Base-by-base conservation (phyloP, 53 echinoderm and acorn worm species). In the Arbacia lixula region DNA sequence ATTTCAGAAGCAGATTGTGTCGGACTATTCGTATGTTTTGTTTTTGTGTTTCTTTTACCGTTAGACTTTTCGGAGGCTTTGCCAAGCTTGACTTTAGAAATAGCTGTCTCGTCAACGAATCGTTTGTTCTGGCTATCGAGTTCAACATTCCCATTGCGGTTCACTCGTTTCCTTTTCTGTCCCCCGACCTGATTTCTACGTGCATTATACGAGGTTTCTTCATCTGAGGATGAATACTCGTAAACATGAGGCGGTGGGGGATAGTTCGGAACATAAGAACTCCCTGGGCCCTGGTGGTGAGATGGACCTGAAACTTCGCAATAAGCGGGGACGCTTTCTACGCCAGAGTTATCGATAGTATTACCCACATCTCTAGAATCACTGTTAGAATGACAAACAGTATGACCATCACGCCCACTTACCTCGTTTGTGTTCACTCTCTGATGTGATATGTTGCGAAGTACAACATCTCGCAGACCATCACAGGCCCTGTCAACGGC, bases 311-410 rank as follows among this genome's bases (percentile, higher is more conserved):
- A n/a, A n/a, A n/a, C n/a, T n/a, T n/a, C n/a, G n/a, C n/a, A n/a
- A 57, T 5, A 28, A 24, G 2, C 12, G 57, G 57, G 5, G 4
- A 12, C 1, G 22, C 3, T 57, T 35, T 64, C 64, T 64, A n/a
- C 16, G 1, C 2, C 36, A n/a, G n/a, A n/a, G n/a, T n/a, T n/a
- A n/a, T n/a, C n/a, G 4, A 3, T 4, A 35, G 36, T 36, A 33
- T 64, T 34, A 64, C 64, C 64, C 64, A 64, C 64, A 64, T 64
- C 64, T 64, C 64, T 64, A 5, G 64, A 25, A 2, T 21, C 40
- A 69, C 26, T n/a, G n/a, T n/a, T n/a, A n/a, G n/a, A 21, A 36
- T 1, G 32, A 36, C 2, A 17, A 2, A 9, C 22, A 40, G 24
- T 39, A 69, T 22, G n/a, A 3, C 19, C 36, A 5, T 64, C 64